Evolutionary conservation across 2,888 invertebrate species (phyloP).

Genomic region (Merodon equestris): DNA sequence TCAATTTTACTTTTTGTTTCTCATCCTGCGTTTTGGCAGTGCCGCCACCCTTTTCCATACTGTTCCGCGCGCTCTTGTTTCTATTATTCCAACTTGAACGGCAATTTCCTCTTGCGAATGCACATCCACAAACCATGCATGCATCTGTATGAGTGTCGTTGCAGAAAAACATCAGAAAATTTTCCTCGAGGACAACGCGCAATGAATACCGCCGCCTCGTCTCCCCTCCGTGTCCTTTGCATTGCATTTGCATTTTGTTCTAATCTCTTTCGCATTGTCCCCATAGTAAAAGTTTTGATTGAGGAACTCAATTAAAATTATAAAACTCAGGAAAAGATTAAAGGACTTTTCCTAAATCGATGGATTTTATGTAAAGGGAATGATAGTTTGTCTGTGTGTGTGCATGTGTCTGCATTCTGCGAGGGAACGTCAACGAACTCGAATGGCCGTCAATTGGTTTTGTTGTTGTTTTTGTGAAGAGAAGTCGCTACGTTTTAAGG

Average conservation of each 20-base stretch:
- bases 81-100: conserved; percentile 24
- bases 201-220: no score
- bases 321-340: conserved; percentile 37
- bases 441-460: conserved; percentile 49
- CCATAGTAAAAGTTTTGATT: conserved; percentile 8
- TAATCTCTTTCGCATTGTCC: background rate
- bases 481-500: no score
- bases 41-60: background rate
- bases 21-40: conserved; percentile 7
- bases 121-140: background rate
- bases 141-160: no score
- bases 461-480: conserved; percentile 53
- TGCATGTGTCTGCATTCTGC: conserved; percentile 18
- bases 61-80: conserved; percentile 1
- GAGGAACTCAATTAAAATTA: conserved; percentile 33
- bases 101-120: conserved; percentile 31
- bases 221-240: no score
- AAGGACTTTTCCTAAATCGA: background rate
- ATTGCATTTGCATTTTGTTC: no score
- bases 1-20: no score
- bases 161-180: no score
- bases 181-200: no score
- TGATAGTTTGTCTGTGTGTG: no score
- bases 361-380: no score
- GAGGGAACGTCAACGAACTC: conserved; percentile 62